phyloP scores from a whole-genome alignment of 2,113 vertebrate species.

The Nycticorax nycticorax region DNA sequence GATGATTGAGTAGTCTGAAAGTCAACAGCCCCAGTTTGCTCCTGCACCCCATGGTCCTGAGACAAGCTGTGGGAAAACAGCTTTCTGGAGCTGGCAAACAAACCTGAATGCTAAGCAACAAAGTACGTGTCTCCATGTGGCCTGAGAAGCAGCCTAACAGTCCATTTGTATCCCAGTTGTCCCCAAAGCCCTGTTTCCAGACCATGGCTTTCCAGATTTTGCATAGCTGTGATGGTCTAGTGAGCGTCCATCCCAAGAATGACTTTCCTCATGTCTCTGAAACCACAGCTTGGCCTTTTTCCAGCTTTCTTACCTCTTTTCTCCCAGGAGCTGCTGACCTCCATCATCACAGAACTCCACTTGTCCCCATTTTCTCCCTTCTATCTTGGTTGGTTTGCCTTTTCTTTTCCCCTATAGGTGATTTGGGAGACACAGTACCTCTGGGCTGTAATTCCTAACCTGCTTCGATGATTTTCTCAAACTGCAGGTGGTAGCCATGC shows the following conservation, averaged over 20 bases:
- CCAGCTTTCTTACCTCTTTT: slow-evolving; percentile 9
- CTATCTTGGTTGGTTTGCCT: background rate
- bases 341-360: background rate
- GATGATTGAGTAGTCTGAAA: slow-evolving; percentile 58
- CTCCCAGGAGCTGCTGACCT: background rate
- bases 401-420: background rate
- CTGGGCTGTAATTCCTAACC: background rate
- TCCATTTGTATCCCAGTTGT: slow-evolving; percentile 36
- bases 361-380: background rate
- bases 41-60: background rate
- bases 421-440: background rate
- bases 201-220: background rate
- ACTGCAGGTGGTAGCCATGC: background rate
- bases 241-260: background rate
- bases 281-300: background rate
- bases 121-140: background rate
- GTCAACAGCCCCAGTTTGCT: slow-evolving; percentile 28
- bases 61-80: slow-evolving; percentile 53
- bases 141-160: background rate
- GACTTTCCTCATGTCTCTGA: background rate
- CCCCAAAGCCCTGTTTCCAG: background rate
- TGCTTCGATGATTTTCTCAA: background rate
- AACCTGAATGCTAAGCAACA: background rate
- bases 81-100: slow-evolving; percentile 38
- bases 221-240: slow-evolving; percentile 21